Conservation (phyloP, 2,113 vertebrate genomes). For the Mirza zaza region DNA sequence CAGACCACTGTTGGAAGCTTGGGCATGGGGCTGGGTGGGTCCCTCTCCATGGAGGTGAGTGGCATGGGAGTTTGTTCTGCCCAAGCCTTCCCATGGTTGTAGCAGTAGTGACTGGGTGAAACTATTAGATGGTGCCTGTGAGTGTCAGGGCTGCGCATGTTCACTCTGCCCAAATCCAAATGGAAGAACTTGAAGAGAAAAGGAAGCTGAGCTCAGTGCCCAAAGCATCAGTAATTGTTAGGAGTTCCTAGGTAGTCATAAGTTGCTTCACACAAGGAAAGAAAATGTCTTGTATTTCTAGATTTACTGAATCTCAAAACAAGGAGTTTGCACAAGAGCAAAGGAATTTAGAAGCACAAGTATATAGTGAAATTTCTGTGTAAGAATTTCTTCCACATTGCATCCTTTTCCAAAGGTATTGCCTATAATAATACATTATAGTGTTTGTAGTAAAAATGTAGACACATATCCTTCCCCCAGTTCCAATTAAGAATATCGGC, state of each 20-base stretch:
- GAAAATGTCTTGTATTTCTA: neutral
- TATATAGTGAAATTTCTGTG: neutral
- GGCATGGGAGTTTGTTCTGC: no score
- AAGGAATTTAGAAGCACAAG: neutral
- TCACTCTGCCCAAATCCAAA: no score
- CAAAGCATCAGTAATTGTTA: neutral
- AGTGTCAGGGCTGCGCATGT: no score
- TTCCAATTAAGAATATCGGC: neutral
- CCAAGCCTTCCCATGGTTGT: no score
- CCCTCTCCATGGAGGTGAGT: no score
- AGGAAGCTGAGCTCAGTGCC: neutral
- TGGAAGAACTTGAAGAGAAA: neutral
- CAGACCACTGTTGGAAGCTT: no score
- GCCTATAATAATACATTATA: neutral
- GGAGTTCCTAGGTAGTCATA: neutral
- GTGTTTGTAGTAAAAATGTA: neutral
- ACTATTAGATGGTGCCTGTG: no score
- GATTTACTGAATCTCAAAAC: neutral
- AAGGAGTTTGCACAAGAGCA: neutral
- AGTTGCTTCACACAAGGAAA: neutral
- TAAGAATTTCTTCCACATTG: neutral
- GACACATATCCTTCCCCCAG: neutral
- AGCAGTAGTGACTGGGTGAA: no score
- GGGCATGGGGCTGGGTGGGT: no score
- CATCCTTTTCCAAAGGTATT: neutral